Evolutionary conservation across 2,113 vertebrate species (phyloP).

Genomic region (Corvus moneduloides): DNA sequence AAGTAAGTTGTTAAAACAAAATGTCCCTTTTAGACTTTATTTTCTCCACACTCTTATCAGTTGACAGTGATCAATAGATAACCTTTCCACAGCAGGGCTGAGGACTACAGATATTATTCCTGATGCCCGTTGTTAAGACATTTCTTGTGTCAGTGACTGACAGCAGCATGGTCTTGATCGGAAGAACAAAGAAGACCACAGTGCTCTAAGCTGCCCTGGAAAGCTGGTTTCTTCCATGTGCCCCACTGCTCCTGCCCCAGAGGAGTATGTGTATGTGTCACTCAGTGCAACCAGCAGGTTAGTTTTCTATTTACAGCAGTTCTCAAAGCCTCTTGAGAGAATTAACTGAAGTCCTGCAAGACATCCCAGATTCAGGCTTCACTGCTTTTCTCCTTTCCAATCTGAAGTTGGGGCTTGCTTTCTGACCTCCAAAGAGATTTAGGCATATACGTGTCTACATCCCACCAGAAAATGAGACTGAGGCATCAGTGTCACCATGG

Average conservation of each 20-base stretch:
- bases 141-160: not conserved
- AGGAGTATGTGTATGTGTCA: not conserved
- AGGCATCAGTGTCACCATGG: not conserved
- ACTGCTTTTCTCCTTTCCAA: not conserved
- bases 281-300: not conserved
- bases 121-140: not conserved
- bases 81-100: not conserved
- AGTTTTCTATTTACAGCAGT: not conserved
- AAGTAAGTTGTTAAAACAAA: not conserved
- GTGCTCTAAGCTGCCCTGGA: not conserved
- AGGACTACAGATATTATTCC: not conserved
- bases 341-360: not conserved
- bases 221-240: accelerated
- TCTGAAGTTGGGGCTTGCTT: not conserved
- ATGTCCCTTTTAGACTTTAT: not conserved
- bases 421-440: not conserved
- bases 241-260: not conserved
- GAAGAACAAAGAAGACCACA: not conserved
- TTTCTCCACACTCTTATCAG: not conserved
- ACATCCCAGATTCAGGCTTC: not conserved
- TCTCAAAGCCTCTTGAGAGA: not conserved
- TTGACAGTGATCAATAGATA: not conserved
- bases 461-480: not conserved
- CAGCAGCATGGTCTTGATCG: accelerated
- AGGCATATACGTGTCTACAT: not conserved